Conservation (phyloP, 1,140 invertebrate genomes). For the Parasteatoda tepidariorum region DNA sequence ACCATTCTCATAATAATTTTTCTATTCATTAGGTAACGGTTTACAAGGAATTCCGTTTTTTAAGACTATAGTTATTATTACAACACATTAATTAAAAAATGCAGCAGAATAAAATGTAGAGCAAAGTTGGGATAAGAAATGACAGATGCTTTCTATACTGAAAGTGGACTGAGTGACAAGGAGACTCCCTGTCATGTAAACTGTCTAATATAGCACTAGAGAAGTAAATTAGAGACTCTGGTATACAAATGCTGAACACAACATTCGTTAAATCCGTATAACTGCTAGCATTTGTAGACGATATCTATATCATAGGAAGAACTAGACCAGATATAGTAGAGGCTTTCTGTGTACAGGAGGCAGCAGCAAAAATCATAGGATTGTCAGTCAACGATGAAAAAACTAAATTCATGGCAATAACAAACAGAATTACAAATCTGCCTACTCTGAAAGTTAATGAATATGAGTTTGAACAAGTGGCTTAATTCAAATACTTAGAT, state of each 20-base stretch:
- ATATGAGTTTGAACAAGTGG: conserved; percentile 1
- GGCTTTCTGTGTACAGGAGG: too few relatives aligned
- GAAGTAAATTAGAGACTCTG: conserved; percentile 3
- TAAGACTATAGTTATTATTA: too few relatives aligned
- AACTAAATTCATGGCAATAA: conserved; percentile 10
- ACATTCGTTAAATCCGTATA: not conserved
- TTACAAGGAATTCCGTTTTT: too few relatives aligned
- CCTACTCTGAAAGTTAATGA: not conserved
- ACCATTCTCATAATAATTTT: too few relatives aligned
- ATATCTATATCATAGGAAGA: not conserved
- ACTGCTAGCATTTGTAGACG: not conserved
- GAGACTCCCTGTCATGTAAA: not conserved
- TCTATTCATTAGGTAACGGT: too few relatives aligned
- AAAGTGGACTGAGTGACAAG: conserved; percentile 7
- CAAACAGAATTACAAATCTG: conserved; percentile 3
- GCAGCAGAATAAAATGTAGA: conserved; percentile 2
- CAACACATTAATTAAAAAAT: not conserved
- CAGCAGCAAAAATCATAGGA: conserved; percentile 7
- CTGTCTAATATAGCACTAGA: conserved; percentile 1
- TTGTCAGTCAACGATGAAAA: not conserved
- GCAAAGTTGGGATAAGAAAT: too few relatives aligned
- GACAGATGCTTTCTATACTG: not conserved
- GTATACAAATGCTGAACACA: not conserved
- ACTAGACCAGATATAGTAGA: not conserved
- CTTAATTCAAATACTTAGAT: not conserved